These are phyloP conservation scores for Gorsachius goisagi DNA, from an alignment of 2,113 vertebrate genomes.

Conservation along the genomic window DNA sequence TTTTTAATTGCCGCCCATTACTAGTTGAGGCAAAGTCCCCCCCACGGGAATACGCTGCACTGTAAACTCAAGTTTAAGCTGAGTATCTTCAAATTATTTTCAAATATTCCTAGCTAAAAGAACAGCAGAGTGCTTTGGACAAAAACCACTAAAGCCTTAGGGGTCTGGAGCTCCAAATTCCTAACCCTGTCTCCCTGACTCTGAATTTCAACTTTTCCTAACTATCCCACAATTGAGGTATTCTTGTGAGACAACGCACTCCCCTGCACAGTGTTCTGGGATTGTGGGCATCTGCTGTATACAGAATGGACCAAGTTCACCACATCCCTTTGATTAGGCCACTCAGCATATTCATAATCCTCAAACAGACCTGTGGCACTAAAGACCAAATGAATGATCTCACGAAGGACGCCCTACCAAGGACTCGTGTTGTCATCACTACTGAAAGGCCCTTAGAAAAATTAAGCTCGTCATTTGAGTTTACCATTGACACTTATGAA, in stretches of 20 bases:
- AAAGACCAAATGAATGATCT: not conserved
- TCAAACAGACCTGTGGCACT: not conserved
- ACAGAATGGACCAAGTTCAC: not conserved
- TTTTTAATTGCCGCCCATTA: not conserved
- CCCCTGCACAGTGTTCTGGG: not conserved
- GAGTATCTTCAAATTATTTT: not conserved
- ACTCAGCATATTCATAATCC: not conserved
- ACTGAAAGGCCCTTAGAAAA: not conserved
- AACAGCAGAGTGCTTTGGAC: not conserved
- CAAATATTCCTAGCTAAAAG: not conserved
- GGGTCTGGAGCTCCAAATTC: not conserved
- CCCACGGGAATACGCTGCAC: not conserved
- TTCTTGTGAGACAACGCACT: not conserved
- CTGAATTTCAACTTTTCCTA: not conserved
- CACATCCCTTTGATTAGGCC: not conserved
- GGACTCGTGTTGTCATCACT: not conserved
- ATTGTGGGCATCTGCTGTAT: not conserved
- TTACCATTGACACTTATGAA: conserved; percentile 74
- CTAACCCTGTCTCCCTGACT: not conserved
- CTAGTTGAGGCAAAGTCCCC: not conserved
- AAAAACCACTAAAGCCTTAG: not conserved
- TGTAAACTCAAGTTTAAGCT: not conserved
- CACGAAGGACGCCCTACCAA: not conserved
- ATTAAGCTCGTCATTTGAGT: not conserved
- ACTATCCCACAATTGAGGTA: not conserved